These are phyloP conservation scores for Cavia aperea DNA, from an alignment of 2,113 vertebrate species.

Conservation along the genomic window DNA sequence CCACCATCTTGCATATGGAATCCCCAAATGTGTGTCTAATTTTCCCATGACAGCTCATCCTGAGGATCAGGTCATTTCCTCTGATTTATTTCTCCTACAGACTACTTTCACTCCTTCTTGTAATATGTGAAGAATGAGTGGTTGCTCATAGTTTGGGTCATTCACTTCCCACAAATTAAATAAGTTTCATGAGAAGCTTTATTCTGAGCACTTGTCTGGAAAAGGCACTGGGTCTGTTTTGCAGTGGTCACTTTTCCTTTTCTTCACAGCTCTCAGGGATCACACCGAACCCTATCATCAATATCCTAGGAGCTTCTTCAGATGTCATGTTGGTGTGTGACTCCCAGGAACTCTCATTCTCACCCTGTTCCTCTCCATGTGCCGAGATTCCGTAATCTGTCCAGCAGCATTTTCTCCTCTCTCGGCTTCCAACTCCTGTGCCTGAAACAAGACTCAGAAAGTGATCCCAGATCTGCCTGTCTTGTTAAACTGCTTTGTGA, in stretches of 20 bases:
- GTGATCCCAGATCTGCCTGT: not conserved
- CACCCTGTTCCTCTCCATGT: not conserved
- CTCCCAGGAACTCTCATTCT: not conserved
- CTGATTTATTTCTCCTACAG: not conserved
- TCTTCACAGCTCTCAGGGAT: not conserved
- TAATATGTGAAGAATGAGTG: not conserved
- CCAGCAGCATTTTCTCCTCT: not conserved
- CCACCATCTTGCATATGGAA: not conserved
- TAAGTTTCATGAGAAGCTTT: not conserved
- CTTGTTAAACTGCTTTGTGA: not conserved
- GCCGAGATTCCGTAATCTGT: not conserved
- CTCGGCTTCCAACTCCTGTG: too few relatives aligned
- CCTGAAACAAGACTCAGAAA: not conserved
- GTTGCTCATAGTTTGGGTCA: not conserved
- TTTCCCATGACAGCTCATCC: not conserved
- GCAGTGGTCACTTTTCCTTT: not conserved
- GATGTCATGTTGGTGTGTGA: not conserved
- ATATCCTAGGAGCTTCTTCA: not conserved
- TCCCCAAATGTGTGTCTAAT: not conserved
- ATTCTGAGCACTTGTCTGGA: not conserved
- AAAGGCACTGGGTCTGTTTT: not conserved
- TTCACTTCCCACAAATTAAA: not conserved
- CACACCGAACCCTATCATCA: accelerated
- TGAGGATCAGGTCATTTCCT: not conserved
- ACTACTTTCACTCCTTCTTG: not conserved